Base-by-base conservation (phyloP, 2,113 vertebrate genomes). In the Salvelinus alpinus region DNA sequence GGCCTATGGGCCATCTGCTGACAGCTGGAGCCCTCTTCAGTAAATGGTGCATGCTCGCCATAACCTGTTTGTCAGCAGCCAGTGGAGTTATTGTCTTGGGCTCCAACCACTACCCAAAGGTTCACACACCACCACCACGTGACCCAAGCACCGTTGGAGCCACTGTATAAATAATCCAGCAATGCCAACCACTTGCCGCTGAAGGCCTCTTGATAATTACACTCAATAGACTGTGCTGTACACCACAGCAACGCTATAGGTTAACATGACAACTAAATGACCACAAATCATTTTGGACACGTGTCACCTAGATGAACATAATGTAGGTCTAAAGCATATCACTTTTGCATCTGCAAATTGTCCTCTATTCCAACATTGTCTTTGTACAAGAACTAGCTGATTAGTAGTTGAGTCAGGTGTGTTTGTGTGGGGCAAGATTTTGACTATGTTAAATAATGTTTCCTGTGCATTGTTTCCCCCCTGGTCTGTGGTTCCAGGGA, bases 41-140 rank as follows among this genome's bases (percentile, higher is more conserved):
- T 90, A 89, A 91, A 91, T 85, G 81, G 84, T 79, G 79, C 91
- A 84, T 89, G 86, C 88, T 89, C 73, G 25, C 90, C 90, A 92
- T 91, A 92, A 90, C 89, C 70, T 82, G 72, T 84, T 90, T 93
- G 91, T 93, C 93, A 90, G 76, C 89, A 72, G 74, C 79, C 13
- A 48, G 76, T 59, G 84, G 89, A 92, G 88, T 91, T 78, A 92
- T 87, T 86, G 90, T 87, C 76, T 76, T 14, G 75, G 80, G 79
- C 88, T 87, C 85, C 81, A 9, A 5, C 22, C 13, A 51, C 64
- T 62, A 48, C 72, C 75, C 72, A 79, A 76, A 85, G 88, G 90
- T 86, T 80, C 69, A 74, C 78, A 83, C 82, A 81, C 64, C 2
- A 68, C 80, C 64, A 66, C 81, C 73, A 80, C 79, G 73, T 34